phyloP scores from a whole-genome alignment of 2,888 invertebrate genomes.

The Ennomos quercinarius region DNA sequence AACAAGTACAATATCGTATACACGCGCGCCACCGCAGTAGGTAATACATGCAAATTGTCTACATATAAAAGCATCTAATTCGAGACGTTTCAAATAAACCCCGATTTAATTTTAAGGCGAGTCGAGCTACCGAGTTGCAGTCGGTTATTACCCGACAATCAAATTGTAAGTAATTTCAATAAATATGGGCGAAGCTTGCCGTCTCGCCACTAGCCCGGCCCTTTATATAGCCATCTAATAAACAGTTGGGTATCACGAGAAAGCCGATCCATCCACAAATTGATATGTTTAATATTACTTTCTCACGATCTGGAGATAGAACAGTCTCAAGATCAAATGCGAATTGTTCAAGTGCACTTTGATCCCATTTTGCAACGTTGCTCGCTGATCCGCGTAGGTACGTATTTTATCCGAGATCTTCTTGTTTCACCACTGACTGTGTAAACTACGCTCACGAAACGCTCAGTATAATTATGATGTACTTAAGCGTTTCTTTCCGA shows the following conservation, averaged over 20 bases:
- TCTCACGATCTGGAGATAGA: slow-evolving; percentile 75
- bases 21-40: slow-evolving; percentile 11
- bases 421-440: no score
- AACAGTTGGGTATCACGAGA: slow-evolving; percentile 82
- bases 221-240: slow-evolving; percentile 80
- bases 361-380: slow-evolving; percentile 17
- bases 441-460: no score
- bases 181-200: slow-evolving; percentile 76
- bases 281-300: slow-evolving; percentile 84
- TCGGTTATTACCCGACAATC: slow-evolving; percentile 79
- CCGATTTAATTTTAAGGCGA: slow-evolving; percentile 71
- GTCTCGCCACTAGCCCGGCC: slow-evolving; percentile 48
- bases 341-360: slow-evolving; percentile 20
- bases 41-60: slow-evolving; percentile 46
- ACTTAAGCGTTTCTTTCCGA: no score
- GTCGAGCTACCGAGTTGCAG: slow-evolving; percentile 72
- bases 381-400: slow-evolving; percentile 1
- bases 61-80: slow-evolving; percentile 74
- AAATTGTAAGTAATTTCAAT: slow-evolving; percentile 84
- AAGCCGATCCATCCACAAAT: slow-evolving; percentile 78
- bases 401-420: no score
- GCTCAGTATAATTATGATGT: no score
- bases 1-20: slow-evolving; percentile 4
- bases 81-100: slow-evolving; percentile 71
- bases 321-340: slow-evolving; percentile 26